These are phyloP conservation scores for Tiliacea aurago DNA, from an alignment of 2,888 invertebrate species.

Conservation along the genomic window DNA sequence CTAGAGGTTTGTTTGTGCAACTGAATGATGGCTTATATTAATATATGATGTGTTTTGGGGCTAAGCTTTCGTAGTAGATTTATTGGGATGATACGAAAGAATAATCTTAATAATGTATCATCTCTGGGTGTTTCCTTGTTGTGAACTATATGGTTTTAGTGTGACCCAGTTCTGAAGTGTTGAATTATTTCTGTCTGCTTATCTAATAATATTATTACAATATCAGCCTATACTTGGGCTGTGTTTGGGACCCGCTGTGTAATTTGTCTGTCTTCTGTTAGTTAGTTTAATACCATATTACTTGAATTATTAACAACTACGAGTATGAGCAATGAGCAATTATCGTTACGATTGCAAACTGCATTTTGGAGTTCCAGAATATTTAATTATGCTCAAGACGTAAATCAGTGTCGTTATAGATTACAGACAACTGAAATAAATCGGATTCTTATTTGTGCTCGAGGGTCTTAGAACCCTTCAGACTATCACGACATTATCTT, in stretches of 20 bases:
- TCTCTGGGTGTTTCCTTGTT: background rate
- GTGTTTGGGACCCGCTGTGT: background rate
- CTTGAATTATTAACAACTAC: background rate
- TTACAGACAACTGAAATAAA: background rate
- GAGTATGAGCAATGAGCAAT: background rate
- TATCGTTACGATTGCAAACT: background rate
- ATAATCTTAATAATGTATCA: slow-evolving; percentile 22
- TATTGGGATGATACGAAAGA: slow-evolving; percentile 30
- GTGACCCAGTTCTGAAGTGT: slow-evolving; percentile 1
- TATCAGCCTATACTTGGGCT: background rate
- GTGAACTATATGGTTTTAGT: background rate
- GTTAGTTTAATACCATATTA: background rate
- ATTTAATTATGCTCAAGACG: background rate
- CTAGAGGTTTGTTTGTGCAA: slow-evolving; percentile 52
- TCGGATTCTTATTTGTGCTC: background rate
- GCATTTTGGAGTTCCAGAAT: background rate
- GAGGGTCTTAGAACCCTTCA: background rate
- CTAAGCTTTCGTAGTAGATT: slow-evolving; percentile 29
- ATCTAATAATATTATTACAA: background rate
- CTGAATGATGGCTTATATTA: slow-evolving; percentile 57
- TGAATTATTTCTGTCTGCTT: background rate
- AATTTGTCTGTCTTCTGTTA: background rate
- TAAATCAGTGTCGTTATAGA: background rate
- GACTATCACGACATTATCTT: background rate
- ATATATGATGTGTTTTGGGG: slow-evolving; percentile 57